These are phyloP conservation scores for Percopsis transmontana DNA, from an alignment of 2,113 vertebrate genomes.

Conservation along the genomic window DNA sequence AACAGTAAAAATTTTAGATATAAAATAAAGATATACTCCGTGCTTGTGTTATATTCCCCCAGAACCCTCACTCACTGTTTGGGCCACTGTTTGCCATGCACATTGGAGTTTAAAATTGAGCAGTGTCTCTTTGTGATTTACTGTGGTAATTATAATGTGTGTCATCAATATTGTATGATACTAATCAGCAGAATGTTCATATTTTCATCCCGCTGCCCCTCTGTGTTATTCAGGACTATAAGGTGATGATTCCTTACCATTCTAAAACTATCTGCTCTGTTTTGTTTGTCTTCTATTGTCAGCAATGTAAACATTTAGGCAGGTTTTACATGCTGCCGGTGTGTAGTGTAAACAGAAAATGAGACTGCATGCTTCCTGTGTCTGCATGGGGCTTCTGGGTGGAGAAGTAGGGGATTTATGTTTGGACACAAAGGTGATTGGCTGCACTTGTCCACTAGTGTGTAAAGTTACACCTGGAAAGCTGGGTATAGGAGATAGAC, in stretches of 20 bases:
- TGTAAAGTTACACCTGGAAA: too few relatives aligned
- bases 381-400: conserved; percentile 42
- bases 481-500: too few relatives aligned
- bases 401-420: not conserved
- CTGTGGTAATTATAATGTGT: conserved; percentile 18
- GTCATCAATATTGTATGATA: conserved; percentile 18
- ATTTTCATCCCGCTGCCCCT: conserved; percentile 58
- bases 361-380: conserved; percentile 26
- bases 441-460: too few relatives aligned
- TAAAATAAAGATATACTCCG: too few relatives aligned
- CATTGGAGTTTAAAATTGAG: too few relatives aligned
- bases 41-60: too few relatives aligned
- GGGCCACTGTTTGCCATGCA: too few relatives aligned
- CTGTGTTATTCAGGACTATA: conserved; percentile 86
- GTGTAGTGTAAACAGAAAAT: conserved; percentile 66
- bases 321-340: conserved; percentile 67
- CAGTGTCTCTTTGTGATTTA: not conserved
- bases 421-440: not conserved
- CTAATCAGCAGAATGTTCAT: conserved; percentile 46
- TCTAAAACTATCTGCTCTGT: conserved; percentile 16
- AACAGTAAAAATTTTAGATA: too few relatives aligned
- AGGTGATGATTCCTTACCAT: conserved; percentile 86
- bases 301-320: conserved; percentile 59
- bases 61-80: too few relatives aligned
- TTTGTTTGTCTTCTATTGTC: conserved; percentile 15